A percentile compares a stretch with the other conserved stretches of the same genome.
These are phyloP conservation scores for Laupala kohalensis DNA, from an alignment of 1,140 invertebrate species.

Conservation along the genomic window DNA sequence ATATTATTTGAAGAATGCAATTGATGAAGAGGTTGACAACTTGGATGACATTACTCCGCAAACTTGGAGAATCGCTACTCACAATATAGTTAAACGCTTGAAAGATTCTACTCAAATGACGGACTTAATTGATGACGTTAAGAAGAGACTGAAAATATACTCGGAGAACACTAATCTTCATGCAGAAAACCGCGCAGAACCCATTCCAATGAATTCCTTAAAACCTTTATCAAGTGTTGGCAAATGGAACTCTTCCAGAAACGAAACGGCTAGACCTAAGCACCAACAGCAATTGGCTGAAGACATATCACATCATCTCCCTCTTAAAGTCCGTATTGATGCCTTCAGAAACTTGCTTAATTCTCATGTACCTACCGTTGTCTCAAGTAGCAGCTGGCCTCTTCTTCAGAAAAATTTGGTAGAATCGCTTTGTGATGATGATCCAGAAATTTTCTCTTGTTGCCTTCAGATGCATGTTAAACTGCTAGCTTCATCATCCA, in stretches of 20 bases:
- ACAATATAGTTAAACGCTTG: not conserved
- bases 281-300: not conserved
- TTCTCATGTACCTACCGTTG: not conserved
- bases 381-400: not conserved
- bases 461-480: not conserved
- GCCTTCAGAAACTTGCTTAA: not conserved
- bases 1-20: not conserved
- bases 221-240: not conserved
- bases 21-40: not conserved
- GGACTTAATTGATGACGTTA: not conserved
- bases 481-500: not conserved
- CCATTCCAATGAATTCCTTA: not conserved
- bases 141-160: not conserved
- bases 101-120: not conserved
- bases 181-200: not conserved
- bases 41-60: not conserved
- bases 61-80: not conserved
- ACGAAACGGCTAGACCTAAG: not conserved
- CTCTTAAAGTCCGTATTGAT: not conserved
- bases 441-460: not conserved
- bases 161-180: not conserved
- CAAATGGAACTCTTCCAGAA: not conserved
- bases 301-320: not conserved
- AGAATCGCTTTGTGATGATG: not conserved
- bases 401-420: not conserved